Percentiles rank a stretch among this genome's conserved stretches.
phyloP scores from a whole-genome alignment of 2,888 invertebrate species.

The Notodonta dromedarius region DNA sequence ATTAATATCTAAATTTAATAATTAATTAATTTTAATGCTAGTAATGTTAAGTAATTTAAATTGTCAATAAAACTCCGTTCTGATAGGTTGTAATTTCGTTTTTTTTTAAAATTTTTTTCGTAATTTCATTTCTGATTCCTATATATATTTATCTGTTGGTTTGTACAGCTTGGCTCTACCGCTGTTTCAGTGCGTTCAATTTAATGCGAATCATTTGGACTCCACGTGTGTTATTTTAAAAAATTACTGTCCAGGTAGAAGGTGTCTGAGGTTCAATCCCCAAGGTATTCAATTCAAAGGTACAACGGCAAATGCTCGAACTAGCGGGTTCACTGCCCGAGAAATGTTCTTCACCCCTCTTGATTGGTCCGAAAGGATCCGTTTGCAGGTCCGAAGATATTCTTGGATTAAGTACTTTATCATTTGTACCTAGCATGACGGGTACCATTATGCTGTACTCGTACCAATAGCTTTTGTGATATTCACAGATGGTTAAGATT shows the following conservation, averaged over 20 bases:
- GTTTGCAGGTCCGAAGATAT: background rate
- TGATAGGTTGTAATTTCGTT: too few species aligned
- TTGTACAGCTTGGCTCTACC: too few species aligned
- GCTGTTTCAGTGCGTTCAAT: too few species aligned
- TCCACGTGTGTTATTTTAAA: too few species aligned
- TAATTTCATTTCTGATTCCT: too few species aligned
- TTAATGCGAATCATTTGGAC: too few species aligned
- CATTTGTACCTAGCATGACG: background rate
- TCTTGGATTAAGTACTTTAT: conserved; percentile 3
- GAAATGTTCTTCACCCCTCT: background rate
- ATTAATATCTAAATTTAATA: too few species aligned
- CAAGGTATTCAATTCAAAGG: background rate
- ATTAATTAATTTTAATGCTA: too few species aligned
- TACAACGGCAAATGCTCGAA: background rate
- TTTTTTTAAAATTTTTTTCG: too few species aligned
- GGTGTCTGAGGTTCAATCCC: background rate
- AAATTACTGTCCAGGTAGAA: background rate
- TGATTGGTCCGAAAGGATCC: background rate
- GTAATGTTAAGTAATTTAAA: too few species aligned
- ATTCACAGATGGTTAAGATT: background rate
- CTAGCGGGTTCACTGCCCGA: background rate
- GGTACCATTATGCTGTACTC: background rate
- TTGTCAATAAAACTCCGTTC: too few species aligned
- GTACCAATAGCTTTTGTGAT: background rate
- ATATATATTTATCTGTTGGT: too few species aligned